Conservation (phyloP, 2,888 invertebrate species). For the Watsonalla cultraria region DNA sequence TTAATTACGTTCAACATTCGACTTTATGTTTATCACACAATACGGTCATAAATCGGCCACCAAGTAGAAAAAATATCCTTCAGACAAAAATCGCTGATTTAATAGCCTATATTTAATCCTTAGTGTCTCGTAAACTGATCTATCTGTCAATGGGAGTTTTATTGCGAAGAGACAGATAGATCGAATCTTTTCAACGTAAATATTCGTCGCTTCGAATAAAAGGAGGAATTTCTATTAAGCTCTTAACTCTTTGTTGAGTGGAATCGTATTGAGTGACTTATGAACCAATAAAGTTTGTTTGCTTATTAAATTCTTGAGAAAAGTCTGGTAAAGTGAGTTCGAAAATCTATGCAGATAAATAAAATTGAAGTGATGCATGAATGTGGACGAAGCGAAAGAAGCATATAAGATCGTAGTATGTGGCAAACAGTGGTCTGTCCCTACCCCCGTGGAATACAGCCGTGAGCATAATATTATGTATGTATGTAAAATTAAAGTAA, state of each 20-base stretch:
- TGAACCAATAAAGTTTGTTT: neutral
- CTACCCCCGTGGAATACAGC: no score
- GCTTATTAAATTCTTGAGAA: neutral
- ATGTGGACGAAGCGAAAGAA: no score
- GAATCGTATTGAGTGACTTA: neutral
- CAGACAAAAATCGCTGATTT: neutral
- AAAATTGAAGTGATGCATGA: no score
- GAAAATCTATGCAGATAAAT: neutral
- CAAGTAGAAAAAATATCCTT: no score
- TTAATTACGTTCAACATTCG: no score
- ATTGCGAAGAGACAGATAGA: slow-evolving; percentile 26
- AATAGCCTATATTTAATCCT: slow-evolving; percentile 12
- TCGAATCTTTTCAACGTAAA: slow-evolving; percentile 12
- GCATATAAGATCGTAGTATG: no score
- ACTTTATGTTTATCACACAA: no score
- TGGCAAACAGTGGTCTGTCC: no score
- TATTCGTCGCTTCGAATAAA: slow-evolving; percentile 17
- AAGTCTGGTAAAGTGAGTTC: no score
- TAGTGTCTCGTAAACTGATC: slow-evolving; percentile 24
- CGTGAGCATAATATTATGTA: no score
- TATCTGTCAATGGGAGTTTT: slow-evolving; percentile 36
- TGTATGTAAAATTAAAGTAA: no score
- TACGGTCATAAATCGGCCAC: no score
- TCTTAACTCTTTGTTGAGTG: neutral
- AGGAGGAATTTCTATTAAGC: slow-evolving; percentile 26